Evolutionary conservation across 1,140 invertebrate species (phyloP).

Genomic region (Pogonomyrmex californicus): DNA sequence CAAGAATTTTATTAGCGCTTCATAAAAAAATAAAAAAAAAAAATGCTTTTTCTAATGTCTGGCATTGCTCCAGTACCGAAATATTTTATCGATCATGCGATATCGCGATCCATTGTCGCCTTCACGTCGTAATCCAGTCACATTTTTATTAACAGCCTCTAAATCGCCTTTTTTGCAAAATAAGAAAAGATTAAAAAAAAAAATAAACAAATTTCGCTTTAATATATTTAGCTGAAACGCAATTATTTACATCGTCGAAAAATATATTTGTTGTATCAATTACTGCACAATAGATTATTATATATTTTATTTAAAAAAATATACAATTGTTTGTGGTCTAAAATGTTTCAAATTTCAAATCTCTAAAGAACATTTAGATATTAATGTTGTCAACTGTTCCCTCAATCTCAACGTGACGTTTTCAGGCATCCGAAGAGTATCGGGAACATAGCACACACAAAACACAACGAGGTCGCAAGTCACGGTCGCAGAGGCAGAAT

Average conservation of each 20-base stretch:
- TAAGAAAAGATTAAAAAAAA: not conserved
- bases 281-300: not conserved
- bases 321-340: not conserved
- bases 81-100: constrained; percentile 53
- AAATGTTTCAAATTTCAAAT: not conserved
- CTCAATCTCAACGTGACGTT: constrained; percentile 60
- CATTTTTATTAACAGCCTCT: constrained; percentile 8
- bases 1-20: constrained; percentile 44
- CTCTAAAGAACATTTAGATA: not conserved
- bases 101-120: constrained; percentile 29
- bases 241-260: not conserved
- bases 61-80: constrained; percentile 44
- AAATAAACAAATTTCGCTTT: not conserved
- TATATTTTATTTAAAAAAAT: not conserved
- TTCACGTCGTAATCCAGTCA: not conserved
- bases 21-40: constrained; percentile 1
- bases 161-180: not conserved
- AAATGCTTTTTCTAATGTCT: constrained; percentile 32
- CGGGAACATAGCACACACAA: constrained; percentile 83
- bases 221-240: not conserved
- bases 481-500: constrained; percentile 81
- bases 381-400: not conserved
- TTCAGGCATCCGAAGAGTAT: constrained; percentile 85
- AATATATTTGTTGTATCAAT: not conserved
- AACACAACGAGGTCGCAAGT: constrained; percentile 81